Evolutionary conservation across 2,888 invertebrate species (phyloP).

Genomic region (Dexiosoma caninum): DNA sequence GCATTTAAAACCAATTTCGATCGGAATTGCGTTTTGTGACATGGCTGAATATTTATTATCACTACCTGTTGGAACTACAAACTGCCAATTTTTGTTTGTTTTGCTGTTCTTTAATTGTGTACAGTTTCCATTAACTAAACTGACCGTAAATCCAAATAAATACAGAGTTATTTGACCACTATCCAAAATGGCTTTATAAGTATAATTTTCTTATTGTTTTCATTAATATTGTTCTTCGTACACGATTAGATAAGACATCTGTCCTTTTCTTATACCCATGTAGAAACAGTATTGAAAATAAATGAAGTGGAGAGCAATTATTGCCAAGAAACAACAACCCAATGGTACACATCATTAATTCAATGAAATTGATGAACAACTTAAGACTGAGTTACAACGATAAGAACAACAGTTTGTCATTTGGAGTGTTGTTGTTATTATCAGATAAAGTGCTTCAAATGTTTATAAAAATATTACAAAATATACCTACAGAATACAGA

Average conservation of each 20-base stretch:
- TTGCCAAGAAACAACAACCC: constrained; percentile 64
- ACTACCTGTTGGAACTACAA: constrained; percentile 26
- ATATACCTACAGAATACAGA: too few relatives aligned
- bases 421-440: background rate
- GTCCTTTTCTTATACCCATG: constrained; percentile 1
- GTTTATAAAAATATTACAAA: too few relatives aligned
- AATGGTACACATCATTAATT: constrained; percentile 66
- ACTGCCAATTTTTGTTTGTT: constrained; percentile 18
- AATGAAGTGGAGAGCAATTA: constrained; percentile 67
- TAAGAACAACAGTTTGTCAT: constrained; percentile 53
- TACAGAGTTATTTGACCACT: constrained; percentile 38
- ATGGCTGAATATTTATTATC: too few relatives aligned
- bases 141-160: constrained; percentile 10
- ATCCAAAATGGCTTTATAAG: constrained; percentile 42
- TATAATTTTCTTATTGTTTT: constrained; percentile 27
- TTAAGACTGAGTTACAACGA: constrained; percentile 62
- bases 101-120: background rate
- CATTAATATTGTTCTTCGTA: background rate
- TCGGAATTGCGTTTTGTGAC: too few relatives aligned
- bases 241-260: background rate
- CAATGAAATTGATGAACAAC: constrained; percentile 62
- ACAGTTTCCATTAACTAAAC: constrained; percentile 18
- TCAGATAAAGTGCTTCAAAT: background rate
- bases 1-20: too few relatives aligned
- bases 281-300: constrained; percentile 53